Base-by-base conservation (phyloP, 2,888 invertebrate species). In the Chrysolina haemoptera region DNA sequence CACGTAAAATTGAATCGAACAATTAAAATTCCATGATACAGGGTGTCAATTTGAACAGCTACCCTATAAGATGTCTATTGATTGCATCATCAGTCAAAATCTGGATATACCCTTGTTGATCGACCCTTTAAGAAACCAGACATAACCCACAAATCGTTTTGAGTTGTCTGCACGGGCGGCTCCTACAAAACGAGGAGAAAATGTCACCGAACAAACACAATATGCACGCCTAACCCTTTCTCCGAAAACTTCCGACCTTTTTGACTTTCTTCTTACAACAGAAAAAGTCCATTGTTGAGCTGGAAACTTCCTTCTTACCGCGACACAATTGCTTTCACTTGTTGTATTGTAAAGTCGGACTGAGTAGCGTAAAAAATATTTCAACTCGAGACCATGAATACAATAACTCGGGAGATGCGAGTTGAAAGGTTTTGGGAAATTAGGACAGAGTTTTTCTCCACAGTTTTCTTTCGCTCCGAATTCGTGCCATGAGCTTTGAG, bases 221-320 rank as follows among this genome's bases (percentile, higher is more conserved):
- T 76, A 68, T 68, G 66, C 50, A 63, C 53, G 63, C 73, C 69
- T 20, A 71, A 73, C 73, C 71, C 66, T 75, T 75, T 68, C 53
- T 62, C 59, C 20, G 55, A 59, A 71, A 53, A 71, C 64, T 76
- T 76, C 73, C 73, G 76, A 73, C 73, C 76, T 76, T 76, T 73
- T 67, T 62, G 69, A 71, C 76, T 71, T 66, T 35, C 20, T 70
- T 66, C 53, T 46, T 48, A 55, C 46, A 46, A 68, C 48, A 67
- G 71, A 71, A 76, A 73, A 71, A 65, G 46, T 71, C 73, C 66
- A 70, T 73, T 71, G 70, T 70, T 70, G 70, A 10, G 16, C 46
- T 69, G 55, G 55, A 70, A 66, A 71, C 62, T 71, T 71, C 65
- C 50, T 73, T 46, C 62, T 46, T 62, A 66, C 22, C 59, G 50